Evolutionary conservation across 2,888 invertebrate species (phyloP).

Genomic region (Oscheius sp.): DNA sequence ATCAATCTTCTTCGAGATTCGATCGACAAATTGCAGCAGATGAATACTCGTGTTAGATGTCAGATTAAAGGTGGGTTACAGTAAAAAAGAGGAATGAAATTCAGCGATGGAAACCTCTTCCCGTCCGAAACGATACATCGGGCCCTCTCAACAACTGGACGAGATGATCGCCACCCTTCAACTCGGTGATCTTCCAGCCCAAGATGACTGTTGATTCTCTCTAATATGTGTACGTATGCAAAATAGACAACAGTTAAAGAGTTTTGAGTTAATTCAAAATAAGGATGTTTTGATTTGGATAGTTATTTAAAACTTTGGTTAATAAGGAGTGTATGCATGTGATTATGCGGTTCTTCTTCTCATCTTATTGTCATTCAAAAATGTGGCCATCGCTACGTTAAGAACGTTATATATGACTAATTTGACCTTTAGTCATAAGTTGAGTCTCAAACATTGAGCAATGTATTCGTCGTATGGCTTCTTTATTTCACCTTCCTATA

Average conservation of each 20-base stretch:
- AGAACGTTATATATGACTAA: too few species aligned
- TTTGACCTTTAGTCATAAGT: too few species aligned
- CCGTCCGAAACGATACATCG: constrained; percentile 28
- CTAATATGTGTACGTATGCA: not conserved
- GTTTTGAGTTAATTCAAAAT: not conserved
- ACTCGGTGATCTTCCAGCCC: constrained; percentile 17
- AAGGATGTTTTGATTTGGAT: too few species aligned
- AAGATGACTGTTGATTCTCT: constrained; percentile 27
- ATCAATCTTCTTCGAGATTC: constrained; percentile 28
- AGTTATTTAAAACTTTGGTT: too few species aligned
- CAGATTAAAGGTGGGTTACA: constrained; percentile 26
- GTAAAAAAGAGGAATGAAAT: not conserved
- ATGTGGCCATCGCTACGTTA: too few species aligned
- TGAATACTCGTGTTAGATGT: constrained; percentile 29
- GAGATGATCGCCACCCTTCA: constrained; percentile 29
- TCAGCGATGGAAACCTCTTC: not conserved
- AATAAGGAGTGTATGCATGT: too few species aligned
- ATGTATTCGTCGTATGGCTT: too few species aligned
- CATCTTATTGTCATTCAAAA: too few species aligned
- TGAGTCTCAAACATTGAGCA: too few species aligned
- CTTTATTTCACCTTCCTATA: too few species aligned
- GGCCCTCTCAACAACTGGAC: constrained; percentile 28
- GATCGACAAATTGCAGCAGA: constrained; percentile 32
- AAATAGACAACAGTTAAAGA: not conserved
- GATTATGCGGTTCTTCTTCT: too few species aligned